phyloP scores from a whole-genome alignment of 2,888 invertebrate genomes.

The Eupithecia pulchellata region DNA sequence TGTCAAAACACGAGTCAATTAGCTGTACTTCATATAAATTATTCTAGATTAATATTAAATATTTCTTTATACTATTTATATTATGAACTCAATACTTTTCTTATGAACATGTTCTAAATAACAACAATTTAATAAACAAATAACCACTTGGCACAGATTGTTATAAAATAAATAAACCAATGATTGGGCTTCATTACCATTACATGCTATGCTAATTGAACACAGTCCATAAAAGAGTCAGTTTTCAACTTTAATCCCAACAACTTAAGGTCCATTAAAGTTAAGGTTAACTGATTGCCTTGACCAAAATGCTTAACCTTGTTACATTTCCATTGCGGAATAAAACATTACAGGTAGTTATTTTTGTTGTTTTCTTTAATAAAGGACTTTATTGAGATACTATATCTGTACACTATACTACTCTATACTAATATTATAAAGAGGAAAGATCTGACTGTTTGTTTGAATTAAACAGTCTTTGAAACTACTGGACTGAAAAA shows the following conservation, averaged over 20 bases:
- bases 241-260: neutral
- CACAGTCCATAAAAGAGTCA: neutral
- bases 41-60: too few species aligned
- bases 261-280: neutral
- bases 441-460: too few species aligned
- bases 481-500: too few species aligned
- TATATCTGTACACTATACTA: neutral
- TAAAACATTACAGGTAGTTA: slow-evolving; percentile 1
- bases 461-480: too few species aligned
- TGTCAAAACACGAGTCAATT: neutral
- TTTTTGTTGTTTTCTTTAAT: neutral
- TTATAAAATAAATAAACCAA: neutral
- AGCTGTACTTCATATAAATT: too few species aligned
- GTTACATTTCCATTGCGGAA: neutral
- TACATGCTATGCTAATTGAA: neutral
- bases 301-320: neutral
- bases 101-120: too few species aligned
- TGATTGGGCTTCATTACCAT: neutral
- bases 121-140: too few species aligned
- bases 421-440: too few species aligned
- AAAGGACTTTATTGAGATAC: neutral
- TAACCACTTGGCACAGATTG: neutral
- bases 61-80: too few species aligned
- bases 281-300: neutral
- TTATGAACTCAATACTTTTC: too few species aligned